A percentile compares a stretch with the other conserved stretches of the same genome.
These are phyloP conservation scores for Xylocampa areola DNA, from an alignment of 2,888 invertebrate species.

Conservation along the genomic window DNA sequence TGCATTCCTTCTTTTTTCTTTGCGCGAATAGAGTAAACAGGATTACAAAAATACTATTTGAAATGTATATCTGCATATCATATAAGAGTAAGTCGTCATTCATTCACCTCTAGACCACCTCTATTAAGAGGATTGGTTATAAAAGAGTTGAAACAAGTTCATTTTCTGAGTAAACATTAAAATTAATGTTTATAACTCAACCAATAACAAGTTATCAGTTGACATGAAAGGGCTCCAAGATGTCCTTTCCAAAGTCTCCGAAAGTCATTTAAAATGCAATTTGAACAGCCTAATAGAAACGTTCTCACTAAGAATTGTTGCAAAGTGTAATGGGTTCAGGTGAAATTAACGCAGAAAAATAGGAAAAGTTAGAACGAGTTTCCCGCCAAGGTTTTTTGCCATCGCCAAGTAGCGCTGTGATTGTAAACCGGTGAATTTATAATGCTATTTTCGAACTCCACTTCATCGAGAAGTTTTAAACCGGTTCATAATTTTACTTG, in stretches of 20 bases:
- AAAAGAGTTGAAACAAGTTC: slow-evolving; percentile 13
- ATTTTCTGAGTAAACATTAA: slow-evolving; percentile 6
- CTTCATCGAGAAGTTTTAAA: slow-evolving; percentile 87
- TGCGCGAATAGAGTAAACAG: not conserved
- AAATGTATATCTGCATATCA: too few species aligned
- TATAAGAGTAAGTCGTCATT: too few species aligned
- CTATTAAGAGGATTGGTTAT: not conserved
- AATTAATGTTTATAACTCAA: slow-evolving; percentile 26
- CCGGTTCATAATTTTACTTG: slow-evolving; percentile 84
- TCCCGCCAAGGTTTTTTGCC: slow-evolving; percentile 83
- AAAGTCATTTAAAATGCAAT: slow-evolving; percentile 87
- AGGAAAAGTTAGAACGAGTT: slow-evolving; percentile 90
- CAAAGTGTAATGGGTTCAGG: slow-evolving; percentile 89
- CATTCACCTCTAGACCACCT: slow-evolving; percentile 15
- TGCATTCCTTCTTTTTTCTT: slow-evolving; percentile 13
- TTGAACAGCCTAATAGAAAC: slow-evolving; percentile 86
- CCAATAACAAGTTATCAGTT: slow-evolving; percentile 38
- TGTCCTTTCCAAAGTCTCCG: slow-evolving; percentile 63
- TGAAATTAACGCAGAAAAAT: slow-evolving; percentile 90
- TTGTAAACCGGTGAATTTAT: slow-evolving; percentile 90
- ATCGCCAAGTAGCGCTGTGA: slow-evolving; percentile 87
- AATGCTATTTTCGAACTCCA: slow-evolving; percentile 89
- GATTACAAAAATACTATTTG: not conserved
- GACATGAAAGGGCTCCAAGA: slow-evolving; percentile 46
- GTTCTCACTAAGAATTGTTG: slow-evolving; percentile 87